These are phyloP conservation scores for Brachirus orientalis DNA, from an alignment of 2,113 vertebrate genomes.

Conservation along the genomic window DNA sequence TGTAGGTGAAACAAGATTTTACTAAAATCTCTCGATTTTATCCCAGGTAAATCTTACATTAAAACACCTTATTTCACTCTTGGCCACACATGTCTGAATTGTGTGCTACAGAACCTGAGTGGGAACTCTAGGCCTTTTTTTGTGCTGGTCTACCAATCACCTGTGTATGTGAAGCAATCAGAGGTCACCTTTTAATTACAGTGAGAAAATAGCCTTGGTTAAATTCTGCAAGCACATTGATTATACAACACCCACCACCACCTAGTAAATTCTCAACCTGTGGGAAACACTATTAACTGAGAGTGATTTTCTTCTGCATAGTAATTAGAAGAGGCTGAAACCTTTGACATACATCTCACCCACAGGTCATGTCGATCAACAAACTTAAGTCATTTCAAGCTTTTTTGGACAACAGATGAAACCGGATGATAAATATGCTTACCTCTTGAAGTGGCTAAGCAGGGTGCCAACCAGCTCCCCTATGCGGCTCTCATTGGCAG, in stretches of 20 bases:
- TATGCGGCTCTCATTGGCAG: constrained; percentile 89
- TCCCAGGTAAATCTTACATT: too few relatives aligned
- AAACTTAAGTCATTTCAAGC: neutral
- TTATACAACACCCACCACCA: neutral
- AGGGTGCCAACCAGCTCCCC: constrained; percentile 95
- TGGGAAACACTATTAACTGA: neutral
- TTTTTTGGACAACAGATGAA: neutral
- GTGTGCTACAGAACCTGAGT: too few relatives aligned
- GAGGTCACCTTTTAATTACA: neutral
- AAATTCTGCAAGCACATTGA: neutral
- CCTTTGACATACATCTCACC: neutral
- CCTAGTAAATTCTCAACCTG: neutral
- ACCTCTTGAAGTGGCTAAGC: constrained; percentile 97
- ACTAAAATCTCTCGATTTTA: too few relatives aligned
- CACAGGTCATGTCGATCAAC: neutral
- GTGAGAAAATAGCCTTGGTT: neutral
- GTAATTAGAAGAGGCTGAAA: neutral
- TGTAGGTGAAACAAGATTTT: too few relatives aligned
- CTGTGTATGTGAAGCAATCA: neutral
- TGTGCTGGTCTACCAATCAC: neutral
- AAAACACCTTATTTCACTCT: too few relatives aligned
- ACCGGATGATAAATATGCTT: neutral
- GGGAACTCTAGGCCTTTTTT: too few relatives aligned
- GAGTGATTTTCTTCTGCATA: neutral
- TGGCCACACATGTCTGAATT: neutral